Evolutionary conservation across 53 echinoderm and acorn worm genomes (phyloP), one percentile per base, ranked within the genome.

Genomic region (Antedon mediterranea): DNA sequence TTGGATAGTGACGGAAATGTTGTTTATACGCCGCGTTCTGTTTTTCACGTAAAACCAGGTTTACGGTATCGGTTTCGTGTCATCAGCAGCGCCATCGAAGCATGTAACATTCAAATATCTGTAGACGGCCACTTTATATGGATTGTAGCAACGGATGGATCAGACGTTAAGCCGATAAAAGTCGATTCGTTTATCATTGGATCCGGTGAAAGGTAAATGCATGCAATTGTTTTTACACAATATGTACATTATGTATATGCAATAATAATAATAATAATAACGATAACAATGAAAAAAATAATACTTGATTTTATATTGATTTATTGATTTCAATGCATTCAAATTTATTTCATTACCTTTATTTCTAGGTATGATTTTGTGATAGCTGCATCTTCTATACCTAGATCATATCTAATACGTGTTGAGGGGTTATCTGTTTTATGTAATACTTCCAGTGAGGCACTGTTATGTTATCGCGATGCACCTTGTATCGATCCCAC

Each of bases 11-110:
- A 76, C 3, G 27, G 31, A 15, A 57, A 57, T 30, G 72, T 84
- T 0, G 27, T 57, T 0, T 94, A 80, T 72, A 91, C 91, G 0
- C 76, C 81, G 0, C 82, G 94, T 0, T 88, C 89, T 44, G 20
- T 57, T 57, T 57, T 57, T 57, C 57, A 57, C 23, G 57, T 57
- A 23, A 26, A 15, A 57, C 23, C 57, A 18, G 57, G 57, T 23
- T 11, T 11, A 3, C 9, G 57, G 14, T 57, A 57, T 26, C 57
- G 57, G 9, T 57, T 57, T 18, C 57, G 57, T 13, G 23, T 57
- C 11, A 57, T 57, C 20, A 57, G 57, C 20, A 57, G 20, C 23
- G 57, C 57, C 20, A 57, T 57, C 23, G 57, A 13, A 57, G 57
- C 57, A 6, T 57, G 57, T 57, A 57, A 57, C 57, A 57, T 57